Percentiles rank a stretch among this genome's conserved stretches.
phyloP scores from a whole-genome alignment of 2,797 vertebrate genomes.

The Pristis pectinata region DNA sequence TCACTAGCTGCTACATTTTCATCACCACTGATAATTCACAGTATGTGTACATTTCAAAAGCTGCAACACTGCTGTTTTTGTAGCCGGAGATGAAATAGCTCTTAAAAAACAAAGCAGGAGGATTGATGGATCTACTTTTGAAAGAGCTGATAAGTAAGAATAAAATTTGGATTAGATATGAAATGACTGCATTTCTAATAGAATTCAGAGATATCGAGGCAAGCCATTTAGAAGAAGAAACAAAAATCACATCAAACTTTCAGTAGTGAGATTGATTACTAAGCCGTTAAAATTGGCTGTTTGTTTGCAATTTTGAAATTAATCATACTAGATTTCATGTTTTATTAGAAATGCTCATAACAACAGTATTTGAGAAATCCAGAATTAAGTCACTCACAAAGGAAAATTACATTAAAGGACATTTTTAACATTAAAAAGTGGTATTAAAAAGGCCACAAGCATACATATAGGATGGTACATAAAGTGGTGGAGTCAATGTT shows the following conservation, averaged over 20 bases:
- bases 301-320: neutral
- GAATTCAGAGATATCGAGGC: neutral
- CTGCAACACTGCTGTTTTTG: neutral
- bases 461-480: no score
- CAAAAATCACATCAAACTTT: slow-evolving; percentile 4
- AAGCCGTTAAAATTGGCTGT: neutral
- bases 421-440: no score
- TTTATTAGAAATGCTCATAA: neutral
- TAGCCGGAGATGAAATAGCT: neutral
- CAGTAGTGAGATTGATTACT: no score
- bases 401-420: no score
- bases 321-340: neutral
- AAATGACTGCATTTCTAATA: neutral
- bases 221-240: neutral
- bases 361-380: neutral
- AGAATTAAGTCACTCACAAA: neutral
- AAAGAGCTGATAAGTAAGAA: neutral
- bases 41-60: neutral
- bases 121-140: neutral
- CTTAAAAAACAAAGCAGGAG: neutral
- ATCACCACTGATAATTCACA: neutral
- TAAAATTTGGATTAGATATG: neutral
- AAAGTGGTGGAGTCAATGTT: no score
- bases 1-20: neutral
- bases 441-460: no score